phyloP scores from a whole-genome alignment of 2,113 vertebrate species.

The Myiozetetes cayanensis region DNA sequence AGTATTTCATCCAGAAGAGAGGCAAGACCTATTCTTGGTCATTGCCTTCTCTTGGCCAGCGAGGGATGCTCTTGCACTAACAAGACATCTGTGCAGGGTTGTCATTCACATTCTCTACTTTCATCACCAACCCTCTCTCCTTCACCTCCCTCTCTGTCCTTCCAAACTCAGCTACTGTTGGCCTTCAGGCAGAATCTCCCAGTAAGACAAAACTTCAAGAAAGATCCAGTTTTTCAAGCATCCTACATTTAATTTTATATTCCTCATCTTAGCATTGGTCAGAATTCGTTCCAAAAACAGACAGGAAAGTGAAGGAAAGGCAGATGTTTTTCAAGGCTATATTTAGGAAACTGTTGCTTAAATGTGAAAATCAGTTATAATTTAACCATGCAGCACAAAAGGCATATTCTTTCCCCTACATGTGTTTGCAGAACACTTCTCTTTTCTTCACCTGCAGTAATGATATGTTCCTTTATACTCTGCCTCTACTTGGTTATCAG shows the following conservation, averaged over 20 bases:
- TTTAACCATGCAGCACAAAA: conserved; percentile 46
- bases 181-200: neutral
- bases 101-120: neutral
- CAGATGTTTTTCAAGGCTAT: conserved; percentile 8
- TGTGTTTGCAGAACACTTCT: conserved; percentile 53
- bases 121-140: neutral
- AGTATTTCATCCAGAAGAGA: neutral
- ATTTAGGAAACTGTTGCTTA: conserved; percentile 6
- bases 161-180: neutral
- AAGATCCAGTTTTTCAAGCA: neutral
- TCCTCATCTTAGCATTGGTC: neutral
- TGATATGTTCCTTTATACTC: neutral
- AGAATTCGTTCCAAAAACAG: neutral
- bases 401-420: neutral
- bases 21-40: neutral
- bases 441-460: conserved; percentile 27
- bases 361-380: conserved; percentile 34
- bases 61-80: conserved; percentile 51
- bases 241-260: neutral
- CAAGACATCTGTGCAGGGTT: neutral
- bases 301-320: neutral
- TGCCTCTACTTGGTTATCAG: conserved; percentile 42
- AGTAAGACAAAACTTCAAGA: neutral
- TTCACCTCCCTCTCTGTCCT: neutral
- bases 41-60: conserved; percentile 6